Conservation (phyloP, 2,113 vertebrate species). For the Ceratotherium simum region DNA sequence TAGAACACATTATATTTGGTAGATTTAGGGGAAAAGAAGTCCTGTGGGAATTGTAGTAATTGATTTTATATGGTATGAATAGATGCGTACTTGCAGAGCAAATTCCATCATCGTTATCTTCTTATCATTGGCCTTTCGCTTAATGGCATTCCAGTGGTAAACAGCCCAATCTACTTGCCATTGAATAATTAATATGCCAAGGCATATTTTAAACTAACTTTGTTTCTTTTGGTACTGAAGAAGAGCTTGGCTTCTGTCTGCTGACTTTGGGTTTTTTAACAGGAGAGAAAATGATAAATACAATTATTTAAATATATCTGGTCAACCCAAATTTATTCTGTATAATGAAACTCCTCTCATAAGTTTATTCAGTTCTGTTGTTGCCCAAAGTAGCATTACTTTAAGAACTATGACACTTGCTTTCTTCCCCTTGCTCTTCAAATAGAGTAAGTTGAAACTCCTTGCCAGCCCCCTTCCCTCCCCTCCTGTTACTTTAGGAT, state of each 20-base stretch:
- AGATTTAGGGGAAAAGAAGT: neutral
- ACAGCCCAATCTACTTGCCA: neutral
- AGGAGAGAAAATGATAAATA: neutral
- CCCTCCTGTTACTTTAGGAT: neutral
- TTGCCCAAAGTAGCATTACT: neutral
- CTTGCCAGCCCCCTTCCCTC: neutral
- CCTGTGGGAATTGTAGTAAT: constrained; percentile 36
- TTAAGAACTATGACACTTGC: neutral
- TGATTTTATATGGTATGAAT: constrained; percentile 71
- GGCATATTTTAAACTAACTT: neutral
- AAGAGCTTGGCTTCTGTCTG: neutral
- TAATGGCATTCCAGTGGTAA: neutral
- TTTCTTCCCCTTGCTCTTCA: neutral
- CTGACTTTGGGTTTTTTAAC: neutral
- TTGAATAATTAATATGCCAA: constrained; percentile 58
- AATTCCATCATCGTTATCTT: neutral
- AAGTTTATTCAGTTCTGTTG: neutral
- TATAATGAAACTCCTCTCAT: neutral
- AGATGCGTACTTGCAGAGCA: neutral
- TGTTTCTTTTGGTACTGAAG: neutral
- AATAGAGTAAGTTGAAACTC: neutral
- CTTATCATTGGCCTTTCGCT: constrained; percentile 25
- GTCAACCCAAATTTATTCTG: neutral
- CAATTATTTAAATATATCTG: neutral
- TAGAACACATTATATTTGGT: constrained; percentile 37